Evolutionary conservation across 2,888 invertebrate genomes (phyloP), one percentile per base, ranked within the genome.

Genomic region (Lamproptera curius): DNA sequence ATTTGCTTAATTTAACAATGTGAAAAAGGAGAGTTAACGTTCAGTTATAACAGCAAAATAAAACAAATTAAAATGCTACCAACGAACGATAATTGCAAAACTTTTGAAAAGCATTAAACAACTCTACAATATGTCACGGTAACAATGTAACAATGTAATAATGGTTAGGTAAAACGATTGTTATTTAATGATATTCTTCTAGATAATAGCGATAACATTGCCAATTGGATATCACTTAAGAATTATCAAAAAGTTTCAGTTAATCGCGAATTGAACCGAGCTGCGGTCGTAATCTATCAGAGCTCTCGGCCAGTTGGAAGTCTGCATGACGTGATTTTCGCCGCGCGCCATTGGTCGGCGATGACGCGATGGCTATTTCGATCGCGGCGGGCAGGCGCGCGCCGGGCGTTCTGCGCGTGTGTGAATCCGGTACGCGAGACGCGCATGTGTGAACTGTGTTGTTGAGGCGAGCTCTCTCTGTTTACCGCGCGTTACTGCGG

Each of bases 401-500:
- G 78, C 71, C 59, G 70, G 59, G 53, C 54, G 55, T 49, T 61
- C 63, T 67, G 65, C 51, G 51, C 52, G 59, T 53, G 58, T 55
- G 64, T 66, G 59, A 52, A 56, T 58, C 9, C 53, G 50, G 53
- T 56, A 56, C 51, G 52, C 33, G 43, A 37, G 38, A 50, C 39
- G 54, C 52, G 49, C 53, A 55, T 73, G 80, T 77, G 80, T 79
- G 82, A 4, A 64, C 77, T 75, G 76, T 81, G 83, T 82, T 80
- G 80, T 78, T 68, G 79, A 70, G 76, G 66, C 78, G 74, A 72
- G 75, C 60, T 50, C 49, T 49, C 49, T 50, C 89, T 75, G 90
- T 90, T 69, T 90, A 89, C 76, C 89, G 90, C 64, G 88, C 83
- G 73, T 86, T 85, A 70, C 70, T 71, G 72, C 73, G 66, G 89